Evolutionary conservation across 2,888 invertebrate species (phyloP), one percentile per base, ranked within the genome.

Genomic region (Dynastes hyllus): DNA sequence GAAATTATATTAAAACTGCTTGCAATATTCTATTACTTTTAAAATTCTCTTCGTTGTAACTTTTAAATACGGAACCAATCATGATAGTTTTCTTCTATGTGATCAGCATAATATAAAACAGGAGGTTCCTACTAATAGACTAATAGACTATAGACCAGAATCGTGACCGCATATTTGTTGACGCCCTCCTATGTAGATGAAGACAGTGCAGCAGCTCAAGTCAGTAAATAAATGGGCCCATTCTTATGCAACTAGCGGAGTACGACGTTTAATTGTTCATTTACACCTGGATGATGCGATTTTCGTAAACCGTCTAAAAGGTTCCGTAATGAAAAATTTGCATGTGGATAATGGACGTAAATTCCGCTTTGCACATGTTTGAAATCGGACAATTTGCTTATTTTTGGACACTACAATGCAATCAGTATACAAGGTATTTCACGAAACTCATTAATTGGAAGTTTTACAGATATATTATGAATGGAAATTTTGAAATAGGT

Each of bases 191-290:
- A 2, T 37, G 5, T 0, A 37, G 32, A 37, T 22, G 22, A 22
- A 22, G 22, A 22, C 22, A 22, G 32, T 37, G 32, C 2, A 37
- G 32, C 32, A 32, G 40, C 66, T n/a, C 40, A 40, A 40, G 66
- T 16, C n/a, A 66, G 40, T 8, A 13, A 66, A 22, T n/a, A 32
- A 32, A 32, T 63, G 13, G 5, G 63, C 29, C 63, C 32, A 13
- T 63, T 13, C 63, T n/a, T 32, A 63, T 29, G 32, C 63, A 29
- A 29, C 63, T 9, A 27, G 32, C 29, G 32, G 32, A 63, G 65
- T 76, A 16, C 61, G 75, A 61, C 55, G 53, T 55, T 67, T 77
- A 77, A 77, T 77, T 77, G 77, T 67, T 55, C 66, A 67, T 77
- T 77, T 77, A 67, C 67, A 77, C 69, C 67, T 69, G 67, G n/a